Conservation (phyloP, 2,888 invertebrate genomes). For the Cataglyphis cursor region DNA sequence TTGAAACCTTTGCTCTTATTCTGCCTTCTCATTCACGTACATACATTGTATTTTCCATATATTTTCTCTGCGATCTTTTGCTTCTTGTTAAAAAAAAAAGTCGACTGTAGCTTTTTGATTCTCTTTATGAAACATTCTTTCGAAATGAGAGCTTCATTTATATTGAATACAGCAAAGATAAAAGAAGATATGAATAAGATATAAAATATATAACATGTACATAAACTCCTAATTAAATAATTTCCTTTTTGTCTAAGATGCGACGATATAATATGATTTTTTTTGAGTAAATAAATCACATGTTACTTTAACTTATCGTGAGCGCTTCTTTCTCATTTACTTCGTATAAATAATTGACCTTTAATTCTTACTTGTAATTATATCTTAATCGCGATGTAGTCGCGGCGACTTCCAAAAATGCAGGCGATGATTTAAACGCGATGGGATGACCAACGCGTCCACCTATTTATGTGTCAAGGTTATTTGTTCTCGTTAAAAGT, state of each 20-base stretch:
- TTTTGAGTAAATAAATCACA: background rate
- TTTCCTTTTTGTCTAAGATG: background rate
- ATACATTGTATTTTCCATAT: slow-evolving; percentile 38
- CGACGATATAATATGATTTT: background rate
- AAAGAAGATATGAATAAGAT: background rate
- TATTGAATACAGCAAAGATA: background rate
- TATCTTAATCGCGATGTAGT: slow-evolving; percentile 38
- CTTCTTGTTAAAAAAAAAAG: background rate
- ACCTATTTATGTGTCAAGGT: slow-evolving; percentile 64
- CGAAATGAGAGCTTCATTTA: background rate
- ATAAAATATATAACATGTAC: background rate
- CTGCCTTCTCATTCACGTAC: slow-evolving; percentile 15
- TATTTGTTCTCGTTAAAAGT: slow-evolving; percentile 77
- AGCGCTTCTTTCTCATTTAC: slow-evolving; percentile 2
- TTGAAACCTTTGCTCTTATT: slow-evolving; percentile 21
- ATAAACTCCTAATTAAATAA: background rate
- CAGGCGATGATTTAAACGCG: slow-evolving; percentile 64
- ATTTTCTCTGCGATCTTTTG: slow-evolving; percentile 34
- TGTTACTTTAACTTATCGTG: background rate
- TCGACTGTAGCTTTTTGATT: background rate
- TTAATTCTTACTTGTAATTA: slow-evolving; percentile 54
- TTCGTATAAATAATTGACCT: slow-evolving; percentile 53
- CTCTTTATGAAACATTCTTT: background rate
- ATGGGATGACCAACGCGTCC: slow-evolving; percentile 70
- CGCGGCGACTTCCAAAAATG: slow-evolving; percentile 12